Percentiles rank a stretch among this genome's conserved stretches.
Conservation (phyloP, 2,888 invertebrate species). For the Sphinx pinastri region DNA sequence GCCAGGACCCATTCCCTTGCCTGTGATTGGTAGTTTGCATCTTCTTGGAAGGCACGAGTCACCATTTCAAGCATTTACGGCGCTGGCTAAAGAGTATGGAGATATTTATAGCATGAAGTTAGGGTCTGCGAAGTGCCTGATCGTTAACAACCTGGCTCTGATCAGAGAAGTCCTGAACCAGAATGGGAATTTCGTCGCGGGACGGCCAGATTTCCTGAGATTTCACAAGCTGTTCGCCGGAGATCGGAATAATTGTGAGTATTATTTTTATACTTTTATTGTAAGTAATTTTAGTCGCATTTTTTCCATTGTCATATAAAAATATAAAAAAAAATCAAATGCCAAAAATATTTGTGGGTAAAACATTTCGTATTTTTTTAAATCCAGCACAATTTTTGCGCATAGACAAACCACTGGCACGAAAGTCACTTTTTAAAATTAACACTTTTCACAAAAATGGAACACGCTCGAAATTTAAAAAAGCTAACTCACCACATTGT, state of each 20-base stretch:
- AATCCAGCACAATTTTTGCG: not conserved
- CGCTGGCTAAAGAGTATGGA: slow-evolving; percentile 87
- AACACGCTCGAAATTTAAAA: not conserved
- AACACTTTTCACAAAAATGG: not conserved
- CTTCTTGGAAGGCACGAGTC: slow-evolving; percentile 85
- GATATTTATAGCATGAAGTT: slow-evolving; percentile 88
- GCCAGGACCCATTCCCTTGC: slow-evolving; percentile 87
- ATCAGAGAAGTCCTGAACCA: slow-evolving; percentile 91
- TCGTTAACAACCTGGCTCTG: slow-evolving; percentile 88
- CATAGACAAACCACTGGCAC: not conserved
- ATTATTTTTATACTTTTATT: slow-evolving; percentile 36
- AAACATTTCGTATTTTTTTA: slow-evolving; percentile 21
- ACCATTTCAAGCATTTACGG: slow-evolving; percentile 89
- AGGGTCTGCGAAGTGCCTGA: slow-evolving; percentile 87
- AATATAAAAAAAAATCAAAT: too few relatives aligned
- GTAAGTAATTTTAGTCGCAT: too few relatives aligned
- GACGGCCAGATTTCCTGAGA: slow-evolving; percentile 91
- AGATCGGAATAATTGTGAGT: slow-evolving; percentile 94
- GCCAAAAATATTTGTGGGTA: too few relatives aligned
- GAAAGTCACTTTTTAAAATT: not conserved
- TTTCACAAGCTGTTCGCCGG: slow-evolving; percentile 93
- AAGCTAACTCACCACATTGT: not conserved
- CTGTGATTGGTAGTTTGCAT: slow-evolving; percentile 89
- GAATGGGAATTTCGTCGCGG: slow-evolving; percentile 92
- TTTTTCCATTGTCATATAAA: too few relatives aligned